These are phyloP conservation scores for Netelia fuscicornis DNA, from an alignment of 2,888 invertebrate genomes.

Conservation along the genomic window DNA sequence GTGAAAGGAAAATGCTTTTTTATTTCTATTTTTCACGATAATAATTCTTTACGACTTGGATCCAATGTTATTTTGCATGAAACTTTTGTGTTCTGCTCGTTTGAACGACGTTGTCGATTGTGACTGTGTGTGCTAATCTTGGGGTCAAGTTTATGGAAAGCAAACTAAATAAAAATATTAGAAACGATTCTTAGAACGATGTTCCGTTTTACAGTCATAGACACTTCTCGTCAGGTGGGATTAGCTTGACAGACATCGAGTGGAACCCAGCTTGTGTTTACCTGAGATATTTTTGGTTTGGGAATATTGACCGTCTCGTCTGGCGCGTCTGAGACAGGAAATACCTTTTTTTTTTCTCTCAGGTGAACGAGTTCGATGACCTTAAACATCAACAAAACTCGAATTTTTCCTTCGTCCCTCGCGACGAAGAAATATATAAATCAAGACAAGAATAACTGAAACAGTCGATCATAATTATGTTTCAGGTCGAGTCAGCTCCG, in stretches of 20 bases:
- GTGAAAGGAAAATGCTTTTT: neutral
- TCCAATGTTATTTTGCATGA: neutral
- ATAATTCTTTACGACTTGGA: neutral
- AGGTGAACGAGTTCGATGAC: neutral
- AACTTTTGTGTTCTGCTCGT: neutral
- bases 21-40: neutral
- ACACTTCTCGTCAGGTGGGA: neutral
- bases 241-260: neutral
- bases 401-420: neutral
- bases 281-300: neutral
- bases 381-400: neutral
- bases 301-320: slow-evolving; percentile 40
- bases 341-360: neutral
- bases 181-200: neutral
- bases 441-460: neutral
- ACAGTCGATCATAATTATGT: slow-evolving; percentile 61
- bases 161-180: neutral
- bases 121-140: neutral
- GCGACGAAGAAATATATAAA: neutral
- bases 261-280: neutral
- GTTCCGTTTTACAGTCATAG: neutral
- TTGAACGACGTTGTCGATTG: neutral
- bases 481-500: slow-evolving; percentile 78
- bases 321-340: neutral
- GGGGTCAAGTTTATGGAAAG: slow-evolving; percentile 38